Percentiles rank a stretch among this genome's conserved stretches.
phyloP scores from a whole-genome alignment of 1,140 invertebrate genomes.

The Euwallacea fornicatus region DNA sequence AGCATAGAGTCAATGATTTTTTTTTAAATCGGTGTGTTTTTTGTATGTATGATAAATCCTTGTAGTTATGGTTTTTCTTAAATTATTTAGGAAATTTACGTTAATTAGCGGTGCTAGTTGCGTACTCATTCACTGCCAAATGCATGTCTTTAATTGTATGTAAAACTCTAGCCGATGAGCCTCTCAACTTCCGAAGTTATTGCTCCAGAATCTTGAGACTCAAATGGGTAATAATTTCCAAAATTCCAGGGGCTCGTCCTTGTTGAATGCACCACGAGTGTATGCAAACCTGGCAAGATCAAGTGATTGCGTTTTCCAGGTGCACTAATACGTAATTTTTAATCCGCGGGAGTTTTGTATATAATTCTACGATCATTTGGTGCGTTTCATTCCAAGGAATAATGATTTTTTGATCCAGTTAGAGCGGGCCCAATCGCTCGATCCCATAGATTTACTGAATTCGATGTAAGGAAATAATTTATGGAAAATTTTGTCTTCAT shows the following conservation, averaged over 20 bases:
- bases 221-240: too few species aligned
- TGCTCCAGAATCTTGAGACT: too few species aligned
- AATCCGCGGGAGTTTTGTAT: constrained; percentile 34
- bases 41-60: constrained; percentile 48
- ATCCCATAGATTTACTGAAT: constrained; percentile 39
- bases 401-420: constrained; percentile 36
- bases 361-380: constrained; percentile 44
- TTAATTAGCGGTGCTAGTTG: constrained; percentile 38
- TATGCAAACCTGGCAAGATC: too few species aligned
- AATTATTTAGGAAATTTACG: constrained; percentile 40
- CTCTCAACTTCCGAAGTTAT: not conserved
- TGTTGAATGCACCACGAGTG: too few species aligned
- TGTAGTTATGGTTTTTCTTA: constrained; percentile 45
- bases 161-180: constrained; percentile 29
- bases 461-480: constrained; percentile 33
- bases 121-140: constrained; percentile 45
- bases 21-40: constrained; percentile 50
- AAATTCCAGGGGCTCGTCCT: too few species aligned
- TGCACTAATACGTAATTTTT: too few species aligned
- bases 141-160: constrained; percentile 38
- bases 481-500: constrained; percentile 32
- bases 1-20: constrained; percentile 44
- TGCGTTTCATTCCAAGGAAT: constrained; percentile 44
- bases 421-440: constrained; percentile 5
- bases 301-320: too few species aligned